Evolutionary conservation across 2,888 invertebrate species (phyloP).

Genomic region (Monoplex corrugatus): DNA sequence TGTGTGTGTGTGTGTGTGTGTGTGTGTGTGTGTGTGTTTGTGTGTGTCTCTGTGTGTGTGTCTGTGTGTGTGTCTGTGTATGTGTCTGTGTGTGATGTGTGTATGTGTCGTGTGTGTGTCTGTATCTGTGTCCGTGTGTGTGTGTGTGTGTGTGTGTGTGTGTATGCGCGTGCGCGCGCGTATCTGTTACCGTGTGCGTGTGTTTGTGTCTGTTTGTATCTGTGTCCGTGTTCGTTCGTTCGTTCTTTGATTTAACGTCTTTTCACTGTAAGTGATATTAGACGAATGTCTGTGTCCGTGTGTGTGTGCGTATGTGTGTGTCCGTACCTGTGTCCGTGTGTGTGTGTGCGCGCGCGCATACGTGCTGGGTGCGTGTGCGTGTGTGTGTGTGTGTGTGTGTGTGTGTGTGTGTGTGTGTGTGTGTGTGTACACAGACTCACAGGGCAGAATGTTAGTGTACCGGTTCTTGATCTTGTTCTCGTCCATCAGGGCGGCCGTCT

Average conservation of each 20-base stretch:
- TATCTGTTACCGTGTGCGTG: background rate
- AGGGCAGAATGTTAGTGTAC: constrained; percentile 34
- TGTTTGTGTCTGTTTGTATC: background rate
- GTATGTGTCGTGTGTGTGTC: background rate
- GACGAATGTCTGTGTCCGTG: background rate
- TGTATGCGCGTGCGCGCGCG: background rate
- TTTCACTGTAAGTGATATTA: no score
- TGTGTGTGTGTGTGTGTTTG: background rate
- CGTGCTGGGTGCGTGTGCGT: background rate
- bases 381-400: background rate
- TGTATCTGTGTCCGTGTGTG: background rate
- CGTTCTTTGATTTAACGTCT: no score
- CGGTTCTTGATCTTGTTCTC: constrained; percentile 33
- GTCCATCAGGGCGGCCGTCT: background rate
- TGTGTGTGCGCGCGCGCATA: background rate
- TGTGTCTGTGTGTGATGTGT: background rate
- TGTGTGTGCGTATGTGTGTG: background rate
- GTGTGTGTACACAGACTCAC: background rate
- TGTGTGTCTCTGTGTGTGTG: background rate
- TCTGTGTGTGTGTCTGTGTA: background rate
- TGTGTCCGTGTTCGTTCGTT: background rate
- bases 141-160: background rate
- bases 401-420: background rate
- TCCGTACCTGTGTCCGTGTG: background rate
- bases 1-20: background rate